Evolutionary conservation across 2,888 invertebrate genomes (phyloP), one percentile per base, ranked within the genome.

Genomic region (Mesorhabditis spiculigera): DNA sequence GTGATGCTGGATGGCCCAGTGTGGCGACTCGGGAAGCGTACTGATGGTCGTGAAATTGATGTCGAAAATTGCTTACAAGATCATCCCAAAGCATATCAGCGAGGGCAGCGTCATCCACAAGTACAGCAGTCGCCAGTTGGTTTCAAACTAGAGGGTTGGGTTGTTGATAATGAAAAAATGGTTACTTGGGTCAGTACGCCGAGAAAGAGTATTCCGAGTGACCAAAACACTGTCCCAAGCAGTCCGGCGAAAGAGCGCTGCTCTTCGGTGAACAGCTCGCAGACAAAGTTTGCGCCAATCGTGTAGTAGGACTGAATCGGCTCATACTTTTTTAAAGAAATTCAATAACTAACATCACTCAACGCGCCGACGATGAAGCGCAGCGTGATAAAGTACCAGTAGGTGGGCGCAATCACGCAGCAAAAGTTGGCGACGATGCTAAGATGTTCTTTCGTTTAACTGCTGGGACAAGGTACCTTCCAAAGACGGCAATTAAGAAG

Each of bases 11-110:
- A 71, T 58, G 10, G 69, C 70, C 73, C 73, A 73, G 58, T 73
- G 73, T 5, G 73, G 73, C 44, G 70, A 70, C 68, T 73, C 73
- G n/a, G 71, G 71, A 4, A 73, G 42, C 10, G n/a, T 43, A 16
- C 67, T 67, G 42, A 61, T 61, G 5, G 28, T 28, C 28, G 28
- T 28, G 28, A 28, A 28, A 28, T 28, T 28, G 1, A 5, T 10
- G 43, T 50, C 1, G n/a, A 50, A 50, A 50, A 1, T 13, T 50
- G 1, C 50, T 13, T 50, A 50, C 67, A 61, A 66, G 16, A 72
- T 64, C 5, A 65, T 44, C 5, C 42, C 4, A n/a, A 72, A 43
- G 4, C 62, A 63, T 10, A 72, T 16, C 1, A 70, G 4, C 28
- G 44, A 16, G 13, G 70, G 70, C 13, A 58, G 28, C 4, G 63